Conservation (phyloP, 2,113 vertebrate genomes). For the Platysteira castanea region DNA sequence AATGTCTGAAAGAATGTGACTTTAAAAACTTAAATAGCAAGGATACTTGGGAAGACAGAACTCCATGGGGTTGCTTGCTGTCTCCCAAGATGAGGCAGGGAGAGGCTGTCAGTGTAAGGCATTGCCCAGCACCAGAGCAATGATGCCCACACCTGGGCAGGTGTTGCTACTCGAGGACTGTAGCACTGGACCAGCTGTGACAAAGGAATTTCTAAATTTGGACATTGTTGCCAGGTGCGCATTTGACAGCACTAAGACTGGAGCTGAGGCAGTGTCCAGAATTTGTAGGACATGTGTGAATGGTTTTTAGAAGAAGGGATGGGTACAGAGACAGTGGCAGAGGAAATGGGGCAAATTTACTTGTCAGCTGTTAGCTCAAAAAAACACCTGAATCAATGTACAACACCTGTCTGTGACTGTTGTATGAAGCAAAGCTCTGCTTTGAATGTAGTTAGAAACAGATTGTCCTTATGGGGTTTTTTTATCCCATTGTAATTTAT, state of each 20-base stretch:
- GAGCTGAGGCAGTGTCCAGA: neutral
- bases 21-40: neutral
- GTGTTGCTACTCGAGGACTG: rapidly evolving
- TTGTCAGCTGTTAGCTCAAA: neutral
- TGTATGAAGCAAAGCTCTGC: neutral
- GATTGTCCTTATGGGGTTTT: neutral
- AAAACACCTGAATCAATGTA: neutral
- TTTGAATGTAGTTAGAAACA: neutral
- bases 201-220: neutral
- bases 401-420: neutral
- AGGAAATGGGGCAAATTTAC: neutral
- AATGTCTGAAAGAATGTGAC: neutral
- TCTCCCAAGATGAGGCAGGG: neutral
- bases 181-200: neutral
- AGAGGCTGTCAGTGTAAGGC: neutral
- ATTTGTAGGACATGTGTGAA: rapidly evolving
- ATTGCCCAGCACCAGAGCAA: neutral
- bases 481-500: neutral
- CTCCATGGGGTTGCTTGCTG: rapidly evolving
- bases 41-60: neutral
- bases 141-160: neutral
- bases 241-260: rapidly evolving
- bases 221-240: neutral
- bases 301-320: neutral
- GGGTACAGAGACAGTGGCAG: rapidly evolving